Percentiles rank a stretch among this genome's conserved stretches.
Evolutionary conservation across 2,888 invertebrate genomes (phyloP).

Genomic region (Apamea monoglypha): DNA sequence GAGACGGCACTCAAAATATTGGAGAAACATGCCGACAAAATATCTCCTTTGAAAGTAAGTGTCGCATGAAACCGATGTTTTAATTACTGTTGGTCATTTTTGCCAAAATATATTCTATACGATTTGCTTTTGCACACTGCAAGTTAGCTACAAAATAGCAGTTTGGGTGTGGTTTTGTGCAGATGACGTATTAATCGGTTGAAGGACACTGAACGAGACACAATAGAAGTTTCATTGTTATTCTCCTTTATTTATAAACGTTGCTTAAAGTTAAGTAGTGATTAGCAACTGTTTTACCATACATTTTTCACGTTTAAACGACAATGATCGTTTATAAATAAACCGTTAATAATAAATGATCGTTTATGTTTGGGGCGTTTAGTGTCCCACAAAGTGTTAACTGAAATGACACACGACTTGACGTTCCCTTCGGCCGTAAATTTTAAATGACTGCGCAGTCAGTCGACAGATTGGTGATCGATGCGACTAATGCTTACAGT

Average conservation of each 20-base stretch:
- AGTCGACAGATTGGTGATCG: background rate
- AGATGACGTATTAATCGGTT: background rate
- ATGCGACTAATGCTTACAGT: background rate
- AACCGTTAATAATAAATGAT: too few species aligned
- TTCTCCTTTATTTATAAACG: too few species aligned
- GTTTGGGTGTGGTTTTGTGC: background rate
- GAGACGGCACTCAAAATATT: slow-evolving; percentile 95
- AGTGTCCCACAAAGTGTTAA: too few species aligned
- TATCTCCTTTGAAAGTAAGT: slow-evolving; percentile 94
- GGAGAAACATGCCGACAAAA: slow-evolving; percentile 95
- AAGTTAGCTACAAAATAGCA: background rate
- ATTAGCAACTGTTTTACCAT: too few species aligned
- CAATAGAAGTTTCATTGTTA: background rate
- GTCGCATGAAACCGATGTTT: background rate
- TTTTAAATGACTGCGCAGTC: background rate
- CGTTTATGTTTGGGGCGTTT: too few species aligned
- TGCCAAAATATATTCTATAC: background rate
- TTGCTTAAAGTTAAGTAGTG: too few species aligned
- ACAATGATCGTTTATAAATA: too few species aligned
- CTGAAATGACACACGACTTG: background rate
- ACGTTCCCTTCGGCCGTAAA: too few species aligned
- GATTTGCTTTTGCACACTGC: background rate
- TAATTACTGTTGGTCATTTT: background rate
- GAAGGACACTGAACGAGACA: background rate
- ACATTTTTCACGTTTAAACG: too few species aligned